Base-by-base conservation (phyloP, 2,888 invertebrate species). In the Apodemia mormo region DNA sequence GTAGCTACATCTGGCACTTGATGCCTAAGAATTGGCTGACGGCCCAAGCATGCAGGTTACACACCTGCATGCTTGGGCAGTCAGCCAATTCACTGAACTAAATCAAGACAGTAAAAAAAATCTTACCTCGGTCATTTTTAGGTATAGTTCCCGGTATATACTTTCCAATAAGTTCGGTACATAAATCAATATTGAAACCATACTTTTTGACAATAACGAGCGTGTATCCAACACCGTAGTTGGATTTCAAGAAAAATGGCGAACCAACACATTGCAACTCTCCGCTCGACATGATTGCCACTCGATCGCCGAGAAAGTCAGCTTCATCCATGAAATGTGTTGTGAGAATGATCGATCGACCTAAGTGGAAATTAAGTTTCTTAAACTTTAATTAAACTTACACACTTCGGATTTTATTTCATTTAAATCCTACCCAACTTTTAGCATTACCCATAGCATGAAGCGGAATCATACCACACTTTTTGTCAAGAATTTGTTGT, bases 251-350 rank as follows among this genome's bases (percentile, higher is more conserved):
- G 82, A 96, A 97, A 84, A 95, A 96, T 2, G 97, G 96, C 0
- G 96, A 96, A 8, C 97, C 98, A 74, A 96, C 95, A 80, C 97
- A 97, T 80, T 97, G 96, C 58, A 98, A 88, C 54, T 95, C 94
- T 0, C 98, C 98, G 66, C 95, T 95, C 2, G 97, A 95, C 97
- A 98, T 97, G 71, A 98, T 97, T 9, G 97, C 97, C 76, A 98
- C 97, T 61, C 97, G 94, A 87, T 98, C 98, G 0, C 97, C 98
- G 2, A 98, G 93, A 61, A 96, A 93, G 86, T 98, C 98, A 1
- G 98, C 98, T 87, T 98, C 98, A 80, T 98, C 98, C 97, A 98
- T 98, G 83, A 97, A 97, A 85, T 98, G 97, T 0, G 97, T 97
- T 0, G 97, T 96, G 72, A 98, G 88, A 65, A 98, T 94, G 81